These are phyloP conservation scores for Aricia agestis DNA, from an alignment of 1,140 invertebrate genomes.

Conservation along the genomic window DNA sequence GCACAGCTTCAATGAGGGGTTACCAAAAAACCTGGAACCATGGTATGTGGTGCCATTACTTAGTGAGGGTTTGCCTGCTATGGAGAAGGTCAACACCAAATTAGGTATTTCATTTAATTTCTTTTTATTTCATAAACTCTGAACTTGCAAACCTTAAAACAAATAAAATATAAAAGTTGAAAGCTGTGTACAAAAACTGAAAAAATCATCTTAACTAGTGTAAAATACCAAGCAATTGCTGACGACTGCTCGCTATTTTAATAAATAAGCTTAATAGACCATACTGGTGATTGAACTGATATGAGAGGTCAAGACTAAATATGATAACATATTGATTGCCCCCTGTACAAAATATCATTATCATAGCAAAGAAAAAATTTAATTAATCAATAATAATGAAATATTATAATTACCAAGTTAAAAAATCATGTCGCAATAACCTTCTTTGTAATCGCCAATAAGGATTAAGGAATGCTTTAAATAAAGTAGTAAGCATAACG, in stretches of 20 bases:
- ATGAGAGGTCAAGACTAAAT: constrained; percentile 8
- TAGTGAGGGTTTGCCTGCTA: constrained; percentile 83
- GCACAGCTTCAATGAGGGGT: constrained; percentile 82
- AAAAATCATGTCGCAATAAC: too few relatives aligned
- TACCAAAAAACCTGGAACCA: constrained; percentile 79
- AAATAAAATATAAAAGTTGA: background rate
- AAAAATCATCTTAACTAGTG: too few relatives aligned
- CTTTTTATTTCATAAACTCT: too few relatives aligned
- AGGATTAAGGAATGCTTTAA: too few relatives aligned
- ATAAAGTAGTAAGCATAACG: too few relatives aligned
- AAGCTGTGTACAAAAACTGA: background rate
- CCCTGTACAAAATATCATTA: background rate
- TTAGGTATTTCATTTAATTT: constrained; percentile 78
- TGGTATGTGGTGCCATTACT: constrained; percentile 92
- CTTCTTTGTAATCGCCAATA: too few relatives aligned
- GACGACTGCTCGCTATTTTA: background rate
- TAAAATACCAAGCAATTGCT: background rate
- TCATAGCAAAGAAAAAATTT: too few relatives aligned
- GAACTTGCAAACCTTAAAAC: too few relatives aligned
- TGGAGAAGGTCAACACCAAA: constrained; percentile 89
- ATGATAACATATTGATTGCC: constrained; percentile 6
- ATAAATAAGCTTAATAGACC: background rate
- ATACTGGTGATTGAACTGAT: background rate
- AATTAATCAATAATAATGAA: too few relatives aligned
- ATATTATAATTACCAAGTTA: too few relatives aligned